phyloP scores from a whole-genome alignment of 1,140 invertebrate species.

The Brachionus sp. region DNA sequence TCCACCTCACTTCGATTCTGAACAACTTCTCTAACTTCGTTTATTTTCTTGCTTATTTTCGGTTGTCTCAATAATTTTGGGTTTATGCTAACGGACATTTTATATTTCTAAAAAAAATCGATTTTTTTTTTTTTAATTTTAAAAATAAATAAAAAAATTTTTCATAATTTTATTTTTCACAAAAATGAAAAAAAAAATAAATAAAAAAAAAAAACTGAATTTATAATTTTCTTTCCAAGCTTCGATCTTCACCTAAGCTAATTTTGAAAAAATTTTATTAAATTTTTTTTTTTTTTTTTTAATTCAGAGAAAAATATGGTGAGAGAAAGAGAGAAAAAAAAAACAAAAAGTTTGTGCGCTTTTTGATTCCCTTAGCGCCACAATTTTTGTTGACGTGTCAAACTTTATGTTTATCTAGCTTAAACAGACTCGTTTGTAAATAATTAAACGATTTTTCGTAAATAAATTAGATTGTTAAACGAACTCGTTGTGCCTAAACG shows the following conservation, averaged over 20 bases:
- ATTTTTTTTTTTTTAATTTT: neutral
- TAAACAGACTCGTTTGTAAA: neutral
- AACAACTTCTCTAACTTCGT: conserved; percentile 33
- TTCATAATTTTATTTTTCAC: neutral
- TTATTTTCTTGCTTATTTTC: neutral
- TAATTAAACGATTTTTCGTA: neutral
- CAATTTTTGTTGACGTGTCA: neutral
- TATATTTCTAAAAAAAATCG: neutral
- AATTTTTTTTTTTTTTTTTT: neutral
- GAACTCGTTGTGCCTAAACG: neutral
- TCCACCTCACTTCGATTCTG: conserved; percentile 13
- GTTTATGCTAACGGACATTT: neutral
- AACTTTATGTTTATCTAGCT: neutral
- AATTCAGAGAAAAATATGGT: neutral
- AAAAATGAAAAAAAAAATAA: too few species aligned
- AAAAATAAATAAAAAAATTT: neutral
- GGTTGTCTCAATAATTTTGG: neutral
- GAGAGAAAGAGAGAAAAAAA: neutral
- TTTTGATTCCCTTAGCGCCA: neutral
- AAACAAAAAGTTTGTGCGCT: neutral
- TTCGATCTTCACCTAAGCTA: too few species aligned
- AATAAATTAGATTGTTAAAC: neutral
- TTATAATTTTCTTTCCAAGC: too few species aligned
- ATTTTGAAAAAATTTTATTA: too few species aligned
- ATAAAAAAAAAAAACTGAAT: too few species aligned